Conservation (phyloP, 2,888 invertebrate genomes). For the Amphipoea oculea region DNA sequence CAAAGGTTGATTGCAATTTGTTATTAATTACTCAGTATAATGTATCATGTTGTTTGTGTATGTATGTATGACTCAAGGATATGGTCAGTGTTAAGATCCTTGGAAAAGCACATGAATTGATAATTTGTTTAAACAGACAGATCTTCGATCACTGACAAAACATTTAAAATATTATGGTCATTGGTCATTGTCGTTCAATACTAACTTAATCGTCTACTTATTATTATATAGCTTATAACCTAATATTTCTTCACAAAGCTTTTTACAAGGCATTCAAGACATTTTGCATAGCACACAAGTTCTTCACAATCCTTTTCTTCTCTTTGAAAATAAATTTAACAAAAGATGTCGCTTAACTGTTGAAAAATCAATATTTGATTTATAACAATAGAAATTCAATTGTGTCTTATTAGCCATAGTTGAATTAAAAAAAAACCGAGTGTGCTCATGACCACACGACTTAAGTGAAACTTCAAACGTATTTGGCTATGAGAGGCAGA, state of each 20-base stretch:
- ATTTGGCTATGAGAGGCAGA: too few relatives aligned
- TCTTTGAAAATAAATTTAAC: constrained; percentile 24
- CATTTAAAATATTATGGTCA: neutral
- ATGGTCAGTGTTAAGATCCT: constrained; percentile 1
- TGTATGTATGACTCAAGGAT: neutral
- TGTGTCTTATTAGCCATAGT: too few relatives aligned
- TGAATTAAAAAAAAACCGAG: too few relatives aligned
- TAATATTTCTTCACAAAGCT: constrained; percentile 5
- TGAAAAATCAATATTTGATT: too few relatives aligned
- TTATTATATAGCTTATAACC: neutral
- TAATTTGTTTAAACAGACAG: neutral
- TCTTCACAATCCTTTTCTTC: neutral
- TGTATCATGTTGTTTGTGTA: neutral
- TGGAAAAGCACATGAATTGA: neutral
- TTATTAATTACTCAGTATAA: neutral
- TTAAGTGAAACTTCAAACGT: too few relatives aligned
- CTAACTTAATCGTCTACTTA: neutral
- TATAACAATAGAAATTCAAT: too few relatives aligned
- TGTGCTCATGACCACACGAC: too few relatives aligned
- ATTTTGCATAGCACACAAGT: constrained; percentile 1
- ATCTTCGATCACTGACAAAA: neutral
- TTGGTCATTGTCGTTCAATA: neutral
- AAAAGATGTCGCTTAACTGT: too few relatives aligned
- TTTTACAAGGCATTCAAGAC: constrained; percentile 9
- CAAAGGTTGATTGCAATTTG: neutral